A percentile compares a stretch with the other conserved stretches of the same genome.
phyloP scores from a whole-genome alignment of 1,140 invertebrate genomes.

The Hycleus cichorii region DNA sequence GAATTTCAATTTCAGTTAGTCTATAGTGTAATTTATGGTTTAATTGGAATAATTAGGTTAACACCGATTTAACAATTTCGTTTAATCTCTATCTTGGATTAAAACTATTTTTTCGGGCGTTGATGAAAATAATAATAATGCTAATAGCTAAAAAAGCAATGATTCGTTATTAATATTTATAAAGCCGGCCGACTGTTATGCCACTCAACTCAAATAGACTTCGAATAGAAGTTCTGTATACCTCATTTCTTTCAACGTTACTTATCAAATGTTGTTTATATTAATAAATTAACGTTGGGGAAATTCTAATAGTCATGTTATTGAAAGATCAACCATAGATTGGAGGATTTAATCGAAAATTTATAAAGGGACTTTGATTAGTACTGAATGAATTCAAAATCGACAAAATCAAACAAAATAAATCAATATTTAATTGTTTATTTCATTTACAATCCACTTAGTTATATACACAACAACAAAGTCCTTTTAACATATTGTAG shows the following conservation, averaged over 20 bases:
- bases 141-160: background rate
- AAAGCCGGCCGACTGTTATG: background rate
- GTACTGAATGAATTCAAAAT: background rate
- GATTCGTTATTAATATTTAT: slow-evolving; percentile 9
- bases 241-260: slow-evolving; percentile 11
- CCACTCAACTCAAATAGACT: slow-evolving; percentile 2
- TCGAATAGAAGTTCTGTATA: slow-evolving; percentile 3
- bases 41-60: background rate
- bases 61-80: background rate
- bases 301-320: slow-evolving; percentile 6
- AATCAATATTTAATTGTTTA: slow-evolving; percentile 16
- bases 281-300: slow-evolving; percentile 10
- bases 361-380: background rate
- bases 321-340: background rate
- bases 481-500: slow-evolving; percentile 12
- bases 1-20: no score
- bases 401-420: background rate
- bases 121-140: slow-evolving; percentile 3
- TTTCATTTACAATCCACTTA: slow-evolving; percentile 27
- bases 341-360: slow-evolving; percentile 1
- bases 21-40: no score
- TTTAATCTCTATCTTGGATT: background rate
- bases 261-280: slow-evolving; percentile 15
- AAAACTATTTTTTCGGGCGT: slow-evolving; percentile 3
- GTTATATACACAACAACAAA: slow-evolving; percentile 29